Conservation (phyloP, 2,113 vertebrate species). For the Zosterops pallidus region DNA sequence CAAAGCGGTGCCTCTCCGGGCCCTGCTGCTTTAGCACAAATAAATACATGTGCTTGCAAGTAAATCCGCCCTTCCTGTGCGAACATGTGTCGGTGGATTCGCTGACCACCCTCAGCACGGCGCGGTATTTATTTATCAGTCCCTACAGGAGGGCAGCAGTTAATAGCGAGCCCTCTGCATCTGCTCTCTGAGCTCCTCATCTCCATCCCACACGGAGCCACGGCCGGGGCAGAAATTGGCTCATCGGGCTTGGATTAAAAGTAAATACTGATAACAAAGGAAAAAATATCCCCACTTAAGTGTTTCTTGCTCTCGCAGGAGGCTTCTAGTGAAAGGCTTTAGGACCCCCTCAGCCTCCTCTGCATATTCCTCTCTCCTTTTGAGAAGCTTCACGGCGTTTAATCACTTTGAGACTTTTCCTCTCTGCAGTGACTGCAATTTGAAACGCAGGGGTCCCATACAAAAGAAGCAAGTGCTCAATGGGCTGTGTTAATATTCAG, state of each 20-base stretch:
- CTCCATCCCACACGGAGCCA: not conserved
- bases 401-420: slow-evolving; percentile 52
- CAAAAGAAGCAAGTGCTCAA: slow-evolving; percentile 65
- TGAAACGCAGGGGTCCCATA: slow-evolving; percentile 69
- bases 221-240: not conserved
- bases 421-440: slow-evolving; percentile 60
- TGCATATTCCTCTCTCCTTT: slow-evolving; percentile 37
- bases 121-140: not conserved
- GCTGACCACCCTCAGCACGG: slow-evolving; percentile 24
- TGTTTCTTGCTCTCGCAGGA: not conserved
- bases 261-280: not conserved
- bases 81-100: not conserved
- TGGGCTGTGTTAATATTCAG: slow-evolving; percentile 74
- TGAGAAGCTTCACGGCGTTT: slow-evolving; percentile 63
- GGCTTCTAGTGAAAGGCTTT: not conserved
- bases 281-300: not conserved
- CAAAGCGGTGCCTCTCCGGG: not conserved
- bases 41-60: not conserved
- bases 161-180: not conserved
- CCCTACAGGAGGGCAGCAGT: not conserved
- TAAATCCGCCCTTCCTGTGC: not conserved
- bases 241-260: not conserved
- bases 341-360: slow-evolving; percentile 1
- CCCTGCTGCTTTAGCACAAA: not conserved
- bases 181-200: not conserved